These are phyloP conservation scores for Lutjanus erythropterus DNA, from an alignment of 2,113 vertebrate genomes.

Conservation along the genomic window DNA sequence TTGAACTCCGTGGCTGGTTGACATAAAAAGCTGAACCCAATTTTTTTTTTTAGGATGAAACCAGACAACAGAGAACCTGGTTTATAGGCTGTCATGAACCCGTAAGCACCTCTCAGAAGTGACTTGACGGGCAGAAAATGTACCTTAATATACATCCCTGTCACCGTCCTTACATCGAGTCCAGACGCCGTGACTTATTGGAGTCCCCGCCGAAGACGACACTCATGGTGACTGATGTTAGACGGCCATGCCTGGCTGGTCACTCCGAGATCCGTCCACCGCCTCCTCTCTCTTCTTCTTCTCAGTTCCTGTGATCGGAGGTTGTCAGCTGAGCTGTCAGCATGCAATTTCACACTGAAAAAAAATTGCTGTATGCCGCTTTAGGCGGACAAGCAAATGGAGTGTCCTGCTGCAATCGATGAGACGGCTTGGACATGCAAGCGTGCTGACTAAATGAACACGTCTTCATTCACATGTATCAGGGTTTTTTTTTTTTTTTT, in stretches of 20 bases:
- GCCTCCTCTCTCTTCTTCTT: background rate
- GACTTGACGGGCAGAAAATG: slow-evolving; percentile 19
- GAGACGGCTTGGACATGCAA: background rate
- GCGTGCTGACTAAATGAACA: background rate
- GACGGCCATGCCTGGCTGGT: slow-evolving; percentile 45
- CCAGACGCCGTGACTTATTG: slow-evolving; percentile 41
- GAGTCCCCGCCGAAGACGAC: slow-evolving; percentile 23
- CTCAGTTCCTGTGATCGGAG: slow-evolving; percentile 20
- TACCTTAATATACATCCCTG: slow-evolving; percentile 12
- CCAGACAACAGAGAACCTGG: background rate
- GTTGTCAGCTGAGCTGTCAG: slow-evolving; percentile 57
- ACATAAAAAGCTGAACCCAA: background rate
- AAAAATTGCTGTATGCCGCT: slow-evolving; percentile 7
- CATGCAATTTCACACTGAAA: slow-evolving; percentile 36
- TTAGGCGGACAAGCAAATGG: slow-evolving; percentile 33
- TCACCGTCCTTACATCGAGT: background rate
- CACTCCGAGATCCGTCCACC: slow-evolving; percentile 21
- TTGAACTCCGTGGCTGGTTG: background rate
- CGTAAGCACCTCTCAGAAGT: background rate
- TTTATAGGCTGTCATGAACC: background rate
- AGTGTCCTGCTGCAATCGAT: slow-evolving; percentile 5
- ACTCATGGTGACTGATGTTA: slow-evolving; percentile 59
- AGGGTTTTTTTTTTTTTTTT: too few relatives aligned
- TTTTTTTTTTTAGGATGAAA: background rate
- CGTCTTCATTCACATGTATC: background rate